These are phyloP conservation scores for Phrynocephalus versicolor DNA, from an alignment of 2,113 vertebrate species.

Conservation along the genomic window DNA sequence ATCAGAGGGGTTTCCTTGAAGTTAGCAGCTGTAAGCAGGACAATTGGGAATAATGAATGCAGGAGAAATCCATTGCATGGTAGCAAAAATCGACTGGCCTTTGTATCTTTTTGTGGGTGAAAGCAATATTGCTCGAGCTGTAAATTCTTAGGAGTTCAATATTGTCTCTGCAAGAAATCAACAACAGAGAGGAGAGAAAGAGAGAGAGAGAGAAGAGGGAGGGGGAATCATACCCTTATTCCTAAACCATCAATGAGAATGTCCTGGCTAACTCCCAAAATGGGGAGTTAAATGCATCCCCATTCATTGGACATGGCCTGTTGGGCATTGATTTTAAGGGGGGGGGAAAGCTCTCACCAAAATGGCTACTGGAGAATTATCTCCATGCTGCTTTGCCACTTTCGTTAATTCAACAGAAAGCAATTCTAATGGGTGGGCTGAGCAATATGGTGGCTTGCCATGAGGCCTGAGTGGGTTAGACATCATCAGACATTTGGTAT, in stretches of 20 bases:
- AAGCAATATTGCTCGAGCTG: constrained; percentile 37
- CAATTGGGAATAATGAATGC: constrained; percentile 26
- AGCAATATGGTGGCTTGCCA: neutral
- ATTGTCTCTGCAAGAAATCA: constrained; percentile 18
- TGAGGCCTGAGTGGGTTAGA: neutral
- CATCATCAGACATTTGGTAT: neutral
- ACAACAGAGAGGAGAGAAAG: neutral
- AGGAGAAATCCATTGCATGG: neutral
- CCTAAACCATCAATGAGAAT: neutral
- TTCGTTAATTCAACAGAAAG: neutral
- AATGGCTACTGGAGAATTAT: too few species aligned
- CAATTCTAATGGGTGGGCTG: neutral
- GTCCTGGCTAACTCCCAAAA: neutral
- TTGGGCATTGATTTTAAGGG: neutral
- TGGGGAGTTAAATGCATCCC: constrained; percentile 23
- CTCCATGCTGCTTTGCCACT: neutral
- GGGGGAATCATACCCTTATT: neutral
- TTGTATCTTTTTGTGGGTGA: neutral
- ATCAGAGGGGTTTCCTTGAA: neutral
- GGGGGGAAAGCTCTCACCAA: neutral
- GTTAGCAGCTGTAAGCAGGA: neutral
- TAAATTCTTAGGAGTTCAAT: constrained; percentile 36
- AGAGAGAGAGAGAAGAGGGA: neutral
- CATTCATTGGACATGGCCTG: too few species aligned
- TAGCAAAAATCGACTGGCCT: constrained; percentile 2